Percentiles rank a stretch among this genome's conserved stretches.
Conservation (phyloP, 2,797 vertebrate genomes). For the Centropyge bicolor region DNA sequence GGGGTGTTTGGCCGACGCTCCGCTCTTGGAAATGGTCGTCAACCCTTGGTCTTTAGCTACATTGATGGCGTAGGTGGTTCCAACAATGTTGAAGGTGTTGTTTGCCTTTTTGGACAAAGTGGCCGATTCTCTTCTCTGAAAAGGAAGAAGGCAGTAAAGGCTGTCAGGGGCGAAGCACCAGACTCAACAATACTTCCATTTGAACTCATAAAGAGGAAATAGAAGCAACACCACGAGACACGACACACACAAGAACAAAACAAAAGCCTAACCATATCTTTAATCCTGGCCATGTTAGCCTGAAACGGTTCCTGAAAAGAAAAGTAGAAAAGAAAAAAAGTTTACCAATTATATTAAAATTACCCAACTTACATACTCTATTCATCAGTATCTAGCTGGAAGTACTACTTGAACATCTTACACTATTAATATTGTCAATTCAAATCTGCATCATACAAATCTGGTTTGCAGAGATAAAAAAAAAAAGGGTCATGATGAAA, state of each 20-base stretch:
- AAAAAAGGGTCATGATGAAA: conserved; percentile 58
- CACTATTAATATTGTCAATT: conserved; percentile 61
- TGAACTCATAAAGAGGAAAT: conserved; percentile 87
- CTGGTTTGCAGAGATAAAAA: conserved; percentile 66
- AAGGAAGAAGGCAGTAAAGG: conserved; percentile 77
- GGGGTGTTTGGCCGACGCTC: conserved; percentile 74
- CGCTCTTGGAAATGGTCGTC: conserved; percentile 93
- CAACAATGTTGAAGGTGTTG: conserved; percentile 98
- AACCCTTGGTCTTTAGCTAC: conserved; percentile 94
- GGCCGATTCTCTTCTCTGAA: conserved; percentile 94
- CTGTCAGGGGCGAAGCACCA: conserved; percentile 65
- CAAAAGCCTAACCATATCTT: conserved; percentile 87
- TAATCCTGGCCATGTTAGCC: conserved; percentile 87
- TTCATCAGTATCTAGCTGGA: conserved; percentile 73
- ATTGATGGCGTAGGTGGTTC: conserved; percentile 96
- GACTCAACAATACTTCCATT: conserved; percentile 85
- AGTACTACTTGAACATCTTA: conserved; percentile 67
- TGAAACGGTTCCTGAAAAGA: conserved; percentile 86
- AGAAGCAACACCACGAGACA: conserved; percentile 87
- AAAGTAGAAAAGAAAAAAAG: conserved; percentile 87
- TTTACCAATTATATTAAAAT: conserved; percentile 85
- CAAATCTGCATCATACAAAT: conserved; percentile 74
- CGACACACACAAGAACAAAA: conserved; percentile 87
- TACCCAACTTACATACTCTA: conserved; percentile 81
- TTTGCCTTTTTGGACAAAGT: conserved; percentile 95